Conservation (phyloP, 2,113 vertebrate genomes). For the Nematolebias whitei region DNA sequence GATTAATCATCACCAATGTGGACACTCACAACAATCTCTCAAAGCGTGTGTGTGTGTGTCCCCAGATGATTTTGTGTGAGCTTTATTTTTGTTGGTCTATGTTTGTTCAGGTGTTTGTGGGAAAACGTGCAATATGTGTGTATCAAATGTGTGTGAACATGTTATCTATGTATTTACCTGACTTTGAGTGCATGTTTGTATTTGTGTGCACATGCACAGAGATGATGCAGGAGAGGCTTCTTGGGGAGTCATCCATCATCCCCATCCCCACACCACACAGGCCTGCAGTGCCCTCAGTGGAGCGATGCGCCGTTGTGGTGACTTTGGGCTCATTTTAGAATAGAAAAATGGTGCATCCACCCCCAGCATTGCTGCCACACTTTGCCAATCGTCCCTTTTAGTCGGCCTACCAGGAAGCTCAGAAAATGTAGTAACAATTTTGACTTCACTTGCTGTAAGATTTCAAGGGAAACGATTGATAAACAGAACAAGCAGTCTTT, state of each 20-base stretch:
- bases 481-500: conserved; percentile 43
- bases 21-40: conserved; percentile 58
- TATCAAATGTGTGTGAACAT: conserved; percentile 26
- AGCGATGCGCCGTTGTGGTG: conserved; percentile 63
- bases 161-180: conserved; percentile 33
- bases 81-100: conserved; percentile 31
- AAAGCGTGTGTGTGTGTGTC: conserved; percentile 24
- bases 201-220: conserved; percentile 32
- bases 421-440: conserved; percentile 52
- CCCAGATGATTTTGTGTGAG: conserved; percentile 37
- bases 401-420: conserved; percentile 33
- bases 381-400: neutral
- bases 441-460: conserved; percentile 16
- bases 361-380: conserved; percentile 16
- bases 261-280: conserved; percentile 52
- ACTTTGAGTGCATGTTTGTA: conserved; percentile 27
- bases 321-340: conserved; percentile 75
- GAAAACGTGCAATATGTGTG: conserved; percentile 6
- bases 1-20: conserved; percentile 65
- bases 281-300: conserved; percentile 65
- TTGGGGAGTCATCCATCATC: conserved; percentile 77
- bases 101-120: conserved; percentile 21
- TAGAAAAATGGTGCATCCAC: conserved; percentile 67
- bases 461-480: conserved; percentile 49
- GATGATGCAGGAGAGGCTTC: conserved; percentile 61